Base-by-base conservation (phyloP, 1,140 invertebrate species). In the Augochlora pura region DNA sequence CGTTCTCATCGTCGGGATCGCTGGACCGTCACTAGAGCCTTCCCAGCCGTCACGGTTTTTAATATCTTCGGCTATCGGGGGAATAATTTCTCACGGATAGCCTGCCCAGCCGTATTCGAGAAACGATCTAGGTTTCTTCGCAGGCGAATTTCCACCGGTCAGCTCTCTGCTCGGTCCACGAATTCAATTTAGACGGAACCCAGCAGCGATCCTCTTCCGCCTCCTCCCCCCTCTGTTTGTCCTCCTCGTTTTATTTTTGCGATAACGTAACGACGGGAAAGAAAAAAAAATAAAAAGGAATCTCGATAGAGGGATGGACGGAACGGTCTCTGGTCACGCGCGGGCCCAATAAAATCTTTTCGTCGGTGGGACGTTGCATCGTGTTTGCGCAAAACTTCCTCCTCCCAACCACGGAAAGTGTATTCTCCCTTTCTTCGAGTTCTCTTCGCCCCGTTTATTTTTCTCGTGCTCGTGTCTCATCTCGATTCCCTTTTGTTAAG, bases 151-250 rank as follows among this genome's bases (percentile, higher is more conserved):
- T 57, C 46, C 23, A 52, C 23, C 57, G 68, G 77, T 83, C 77
- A 82, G 80, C 71, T 80, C 74, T 70, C 68, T 16, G 62, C 72
- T 54, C 72, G 57, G 39, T 59, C 39, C 57, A 70, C 38, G 79
- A 72, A 86, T 90, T 88, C 85, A 84, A 89, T 90, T 90, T 89
- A 85, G 85, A 81, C 71, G 77, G 79, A 42, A 86, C 84, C 79
- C 4, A 81, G 82, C 84, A 67, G 57, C 23, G 32, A 23, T 39
- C 49, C 62, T 73, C 23, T 42, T 68, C 73, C 68, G n/a, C 23
- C 52, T 68, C 73, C 68, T 4, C 32, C 1, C 32, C 32, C 4
- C 32, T 32, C 59, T 82, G 16, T 21, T 71, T 79, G 72, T 60
- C 49, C 59, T 63, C 83, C 49, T 68, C 62, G 54, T 57, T 57